Evolutionary conservation across 2,797 vertebrate genomes (phyloP), one percentile per base, ranked within the genome.

Genomic region (Hydrocynus forskahlii): DNA sequence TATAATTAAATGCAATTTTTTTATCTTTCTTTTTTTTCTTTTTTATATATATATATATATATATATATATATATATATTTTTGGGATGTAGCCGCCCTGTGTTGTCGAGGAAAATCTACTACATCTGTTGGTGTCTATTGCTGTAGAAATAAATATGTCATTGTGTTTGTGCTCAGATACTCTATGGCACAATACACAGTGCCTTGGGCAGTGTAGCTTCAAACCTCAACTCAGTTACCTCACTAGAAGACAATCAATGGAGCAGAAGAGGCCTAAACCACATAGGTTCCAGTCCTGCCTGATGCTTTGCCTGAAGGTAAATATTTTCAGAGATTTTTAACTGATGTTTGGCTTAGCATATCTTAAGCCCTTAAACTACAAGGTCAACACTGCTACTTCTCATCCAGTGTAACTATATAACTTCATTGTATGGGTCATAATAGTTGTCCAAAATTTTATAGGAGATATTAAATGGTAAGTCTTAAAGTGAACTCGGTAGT

Each of bases 261-360:
- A 86, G 19, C 87, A 83, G 64, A 90, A 70, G 83, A 81, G 81
- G 19, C 77, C 75, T 6, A 92, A 86, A 78, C 77, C 90, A 0
- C 80, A 86, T 40, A 69, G 79, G 38, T 73, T 88, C 29, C 87
- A 80, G 75, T 90, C 79, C 63, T 89, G 88, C 50, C 84, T 92
- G 52, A 85, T 87, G 48, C 86, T 91, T 88, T 87, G 87, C 63
- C 83, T 92, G 64, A 94, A 90, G 92, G 94, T 95, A 88, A 79
- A 86, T 12, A 21, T 17, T 14, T 10, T 29, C 12, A 38, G 0
- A 59, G 7, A 45, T 13, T 6, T 48, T 2, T 69, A 12, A 13
- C 17, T 23, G 40, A 43, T 48, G 43, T 70, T 50, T 50, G 19
- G 45, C 16, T 48, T 6, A 14, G 4, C 3, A 14, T 62, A 5